A percentile compares a stretch with the other conserved stretches of the same genome.
These are phyloP conservation scores for Mormyrus lacerda DNA, from an alignment of 2,113 vertebrate species.

Conservation along the genomic window DNA sequence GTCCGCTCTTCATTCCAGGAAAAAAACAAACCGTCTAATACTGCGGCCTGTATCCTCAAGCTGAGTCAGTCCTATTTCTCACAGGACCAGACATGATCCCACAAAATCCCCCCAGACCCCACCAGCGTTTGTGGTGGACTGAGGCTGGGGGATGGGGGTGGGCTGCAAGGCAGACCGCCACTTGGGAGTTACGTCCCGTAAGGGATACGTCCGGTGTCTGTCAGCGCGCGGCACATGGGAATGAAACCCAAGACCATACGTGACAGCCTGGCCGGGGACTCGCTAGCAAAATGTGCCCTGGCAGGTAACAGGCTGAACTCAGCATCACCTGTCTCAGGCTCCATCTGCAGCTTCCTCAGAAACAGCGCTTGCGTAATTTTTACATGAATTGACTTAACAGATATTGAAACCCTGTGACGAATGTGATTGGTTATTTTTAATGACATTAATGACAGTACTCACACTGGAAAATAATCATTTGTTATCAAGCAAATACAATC, in stretches of 20 bases:
- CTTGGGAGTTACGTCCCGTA: background rate
- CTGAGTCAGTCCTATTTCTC: background rate
- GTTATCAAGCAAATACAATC: background rate
- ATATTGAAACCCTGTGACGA: background rate
- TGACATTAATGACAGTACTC: background rate
- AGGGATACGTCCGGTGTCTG: conserved; percentile 8
- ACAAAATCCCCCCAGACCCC: background rate
- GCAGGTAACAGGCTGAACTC: background rate
- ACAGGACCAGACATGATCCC: background rate
- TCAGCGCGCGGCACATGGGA: background rate
- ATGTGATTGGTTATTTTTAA: background rate
- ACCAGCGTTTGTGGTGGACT: background rate
- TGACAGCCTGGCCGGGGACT: background rate
- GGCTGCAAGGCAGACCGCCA: background rate
- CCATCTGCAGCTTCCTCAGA: background rate
- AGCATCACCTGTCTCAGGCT: background rate
- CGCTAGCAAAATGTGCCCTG: background rate
- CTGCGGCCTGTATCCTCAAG: background rate
- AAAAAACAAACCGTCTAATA: background rate
- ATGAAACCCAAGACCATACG: conserved; percentile 6
- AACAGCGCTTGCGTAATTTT: background rate
- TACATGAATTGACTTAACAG: background rate
- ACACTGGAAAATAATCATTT: background rate
- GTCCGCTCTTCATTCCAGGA: background rate
- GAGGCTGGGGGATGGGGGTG: background rate